Evolutionary conservation across 2,888 invertebrate species (phyloP).

Genomic region (Hypsopygia costalis): DNA sequence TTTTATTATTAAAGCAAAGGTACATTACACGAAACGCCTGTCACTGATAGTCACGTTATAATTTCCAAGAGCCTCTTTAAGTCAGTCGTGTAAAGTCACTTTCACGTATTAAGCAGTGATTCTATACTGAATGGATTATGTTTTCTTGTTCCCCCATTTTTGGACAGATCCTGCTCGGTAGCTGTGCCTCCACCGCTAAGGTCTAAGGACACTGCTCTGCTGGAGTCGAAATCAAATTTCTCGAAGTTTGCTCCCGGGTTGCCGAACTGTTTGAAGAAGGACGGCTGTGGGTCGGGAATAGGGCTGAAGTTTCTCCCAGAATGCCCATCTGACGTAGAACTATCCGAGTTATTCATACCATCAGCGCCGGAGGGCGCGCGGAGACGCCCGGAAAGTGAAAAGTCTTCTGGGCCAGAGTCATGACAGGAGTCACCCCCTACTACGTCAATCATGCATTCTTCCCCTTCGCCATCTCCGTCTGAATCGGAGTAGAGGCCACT

Average conservation of each 20-base stretch:
- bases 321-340: constrained; percentile 72
- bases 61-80: constrained; percentile 54
- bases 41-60: constrained; percentile 34
- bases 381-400: constrained; percentile 79
- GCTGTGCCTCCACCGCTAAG: constrained; percentile 61
- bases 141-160: constrained; percentile 81
- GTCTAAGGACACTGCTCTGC: constrained; percentile 74
- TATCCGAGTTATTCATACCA: constrained; percentile 81
- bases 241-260: constrained; percentile 59
- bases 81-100: constrained; percentile 45
- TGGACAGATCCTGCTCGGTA: constrained; percentile 69
- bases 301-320: constrained; percentile 71
- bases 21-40: constrained; percentile 54
- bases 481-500: constrained; percentile 82
- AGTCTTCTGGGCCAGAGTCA: constrained; percentile 83
- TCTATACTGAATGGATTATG: constrained; percentile 95
- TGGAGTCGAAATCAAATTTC: constrained; percentile 74
- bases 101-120: constrained; percentile 88
- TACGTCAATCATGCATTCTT: constrained; percentile 90
- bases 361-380: constrained; percentile 81
- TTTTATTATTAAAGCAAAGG: constrained; percentile 52
- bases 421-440: constrained; percentile 91
- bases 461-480: constrained; percentile 81
- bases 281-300: constrained; percentile 65
- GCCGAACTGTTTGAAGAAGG: constrained; percentile 68